Conservation (phyloP, 2,113 vertebrate species). For the Tylochromis polylepis region DNA sequence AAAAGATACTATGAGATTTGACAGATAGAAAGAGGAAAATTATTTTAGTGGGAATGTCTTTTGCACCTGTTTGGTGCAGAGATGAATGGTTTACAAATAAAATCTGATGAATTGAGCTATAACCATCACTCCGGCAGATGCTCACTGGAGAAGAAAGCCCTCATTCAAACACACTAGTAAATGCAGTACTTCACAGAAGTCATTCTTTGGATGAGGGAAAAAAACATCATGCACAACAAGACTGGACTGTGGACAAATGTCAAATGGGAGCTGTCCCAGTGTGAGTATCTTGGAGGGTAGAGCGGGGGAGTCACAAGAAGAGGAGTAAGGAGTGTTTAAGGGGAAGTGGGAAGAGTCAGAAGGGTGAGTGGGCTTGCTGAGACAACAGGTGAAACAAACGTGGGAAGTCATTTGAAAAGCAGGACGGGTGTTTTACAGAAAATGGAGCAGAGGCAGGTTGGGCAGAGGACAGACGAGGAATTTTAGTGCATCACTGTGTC, state of each 20-base stretch:
- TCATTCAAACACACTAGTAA: conserved; percentile 36
- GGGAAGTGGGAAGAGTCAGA: conserved; percentile 40
- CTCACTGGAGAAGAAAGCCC: background rate
- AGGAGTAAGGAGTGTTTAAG: conserved; percentile 38
- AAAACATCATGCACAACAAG: conserved; percentile 50
- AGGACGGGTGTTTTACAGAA: conserved; percentile 43
- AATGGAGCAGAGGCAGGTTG: conserved; percentile 50
- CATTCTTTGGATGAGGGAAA: conserved; percentile 44
- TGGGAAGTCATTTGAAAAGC: conserved; percentile 40
- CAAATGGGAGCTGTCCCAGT: conserved; percentile 39
- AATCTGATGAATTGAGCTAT: background rate
- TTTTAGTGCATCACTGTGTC: conserved; percentile 61
- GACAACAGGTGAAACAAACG: conserved; percentile 48
- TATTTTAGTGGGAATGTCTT: background rate
- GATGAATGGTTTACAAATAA: background rate
- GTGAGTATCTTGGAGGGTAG: conserved; percentile 44
- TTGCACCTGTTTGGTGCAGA: background rate
- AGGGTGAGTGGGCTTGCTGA: conserved; percentile 46
- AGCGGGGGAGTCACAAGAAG: conserved; percentile 20
- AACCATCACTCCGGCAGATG: background rate
- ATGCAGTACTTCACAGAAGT: conserved; percentile 72
- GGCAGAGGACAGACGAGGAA: conserved; percentile 44
- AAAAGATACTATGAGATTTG: background rate
- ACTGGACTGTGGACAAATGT: conserved; percentile 45
- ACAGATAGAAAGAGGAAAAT: background rate